Evolutionary conservation across 1,140 invertebrate species (phyloP), one percentile per base, ranked within the genome.

Genomic region (Bombus picipes): DNA sequence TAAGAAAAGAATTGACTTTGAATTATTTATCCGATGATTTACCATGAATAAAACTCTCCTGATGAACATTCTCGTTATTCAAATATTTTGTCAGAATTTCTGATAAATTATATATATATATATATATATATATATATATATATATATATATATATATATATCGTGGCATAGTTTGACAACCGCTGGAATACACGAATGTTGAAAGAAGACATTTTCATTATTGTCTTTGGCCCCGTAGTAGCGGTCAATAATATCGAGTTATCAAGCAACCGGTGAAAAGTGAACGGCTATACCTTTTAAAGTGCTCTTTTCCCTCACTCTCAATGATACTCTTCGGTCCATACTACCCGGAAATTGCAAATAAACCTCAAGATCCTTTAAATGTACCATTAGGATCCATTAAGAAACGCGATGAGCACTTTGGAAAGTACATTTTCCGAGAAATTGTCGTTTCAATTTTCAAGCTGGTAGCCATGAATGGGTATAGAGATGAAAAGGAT

Each of bases 301-400:
- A 77, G 73, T 77, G 43, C 22, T 34, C 75, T 57, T 32, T 83
- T 6, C 4, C 28, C 13, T 70, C 28, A 3, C 18, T 8, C n/a
- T 66, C 18, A 1, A 43, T 59, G 75, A 70, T 57, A 78, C 57
- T 70, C 47, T 32, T 71, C 28, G 28, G 28, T n/a, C 32, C 28
- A 15, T 34, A 28, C n/a, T 9, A 47, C 25, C 15, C 8, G 39
- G 37, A 82, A 65, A 28, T 57, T 32, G 39, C 70, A 75, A 68
- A 80, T 53, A 62, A 79, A 68, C 18, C 53, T 25, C 37, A 10
- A 13, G 25, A n/a, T 81, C 32, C 57, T 47, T 47, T 39, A 53
- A 62, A 81, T 39, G 68, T 57, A 4, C 83, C 47, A 80, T 85
- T 85, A 80, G 39, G 66, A 6, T 72, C 74, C 83, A 80, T 85